Evolutionary conservation across 2,888 invertebrate species (phyloP), one percentile per base, ranked within the genome.

Genomic region (Lamproptera curius): DNA sequence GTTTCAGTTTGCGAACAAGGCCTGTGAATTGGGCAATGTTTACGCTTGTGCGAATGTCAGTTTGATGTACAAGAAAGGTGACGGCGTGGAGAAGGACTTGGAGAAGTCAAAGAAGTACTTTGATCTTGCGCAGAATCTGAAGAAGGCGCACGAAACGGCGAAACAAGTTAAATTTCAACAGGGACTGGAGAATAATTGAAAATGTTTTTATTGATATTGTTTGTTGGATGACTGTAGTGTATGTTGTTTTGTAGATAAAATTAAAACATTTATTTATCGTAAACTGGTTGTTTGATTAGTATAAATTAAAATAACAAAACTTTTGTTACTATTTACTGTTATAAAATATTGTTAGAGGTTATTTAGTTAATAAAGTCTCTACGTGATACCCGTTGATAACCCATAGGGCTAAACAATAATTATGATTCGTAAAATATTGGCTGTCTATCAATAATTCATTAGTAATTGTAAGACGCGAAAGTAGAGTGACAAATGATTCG

Each of bases 31-130:
- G 0, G 94, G 94, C 0, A 94, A 97, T 67, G 91, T 96, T 71
- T 94, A 93, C 67, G 95, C 95, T 0, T 99, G 99, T 84, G 93
- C 94, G 0, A 98, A 98, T 83, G 86, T 97, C 0, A 93, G 96
- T 66, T 91, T 94, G 73, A 96, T 97, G 94, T 95, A 95, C 71
- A 89, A 89, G 23, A 91, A 91, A 68, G 97, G 97, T 10, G 95
- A 97, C 54, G 97, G 97, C 1, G 93, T 92, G 0, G 91, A 91
- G 43, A 92, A 94, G 68, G 92, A 94, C 74, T 67, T 80, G 40
- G 90, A 91, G 46, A 85, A 94, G 65, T 92, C 95, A 0, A 91
- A 94, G 48, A 89, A 90, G 55, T 97, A 91, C 68, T 94, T 92
- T 68, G 84, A 91, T 54, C 84, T 92, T 53, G 95, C 95, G 0